Evolutionary conservation across 1,140 invertebrate genomes (phyloP).

Genomic region (Anastrepha ludens): DNA sequence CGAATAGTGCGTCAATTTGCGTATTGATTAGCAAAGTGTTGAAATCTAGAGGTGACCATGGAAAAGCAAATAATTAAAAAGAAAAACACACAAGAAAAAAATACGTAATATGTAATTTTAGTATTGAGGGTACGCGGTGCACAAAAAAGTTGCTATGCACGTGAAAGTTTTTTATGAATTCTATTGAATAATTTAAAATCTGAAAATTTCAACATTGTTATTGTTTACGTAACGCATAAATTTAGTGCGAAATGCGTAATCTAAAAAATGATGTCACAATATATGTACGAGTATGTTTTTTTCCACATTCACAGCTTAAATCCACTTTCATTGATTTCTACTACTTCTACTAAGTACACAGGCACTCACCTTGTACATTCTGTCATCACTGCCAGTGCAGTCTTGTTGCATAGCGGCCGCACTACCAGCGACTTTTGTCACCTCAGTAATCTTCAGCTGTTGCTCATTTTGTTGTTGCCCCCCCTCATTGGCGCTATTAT

Average conservation of each 20-base stretch:
- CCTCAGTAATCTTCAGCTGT: slow-evolving; percentile 69
- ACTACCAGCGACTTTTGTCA: slow-evolving; percentile 67
- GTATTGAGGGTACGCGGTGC: too few species aligned
- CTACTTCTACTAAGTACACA: background rate
- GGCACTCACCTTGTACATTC: slow-evolving; percentile 71
- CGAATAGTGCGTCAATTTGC: background rate
- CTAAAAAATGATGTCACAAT: background rate
- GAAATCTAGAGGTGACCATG: background rate
- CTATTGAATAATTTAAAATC: too few species aligned
- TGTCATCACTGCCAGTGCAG: slow-evolving; percentile 62
- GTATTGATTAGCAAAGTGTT: background rate
- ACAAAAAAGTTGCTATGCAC: too few species aligned
- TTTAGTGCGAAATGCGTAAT: background rate
- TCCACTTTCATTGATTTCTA: background rate
- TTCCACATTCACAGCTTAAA: background rate
- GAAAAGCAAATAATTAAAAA: background rate
- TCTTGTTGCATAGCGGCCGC: slow-evolving; percentile 70
- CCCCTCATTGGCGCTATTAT: background rate
- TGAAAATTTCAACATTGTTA: background rate
- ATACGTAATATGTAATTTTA: background rate
- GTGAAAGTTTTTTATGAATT: too few species aligned
- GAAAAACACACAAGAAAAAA: background rate
- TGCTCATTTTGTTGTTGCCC: slow-evolving; percentile 56
- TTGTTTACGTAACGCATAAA: background rate
- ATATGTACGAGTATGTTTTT: background rate